Percentiles rank a stretch among this genome's conserved stretches.
These are phyloP conservation scores for Brienomyrus brachyistius DNA, from an alignment of 2,113 vertebrate genomes.

Conservation along the genomic window DNA sequence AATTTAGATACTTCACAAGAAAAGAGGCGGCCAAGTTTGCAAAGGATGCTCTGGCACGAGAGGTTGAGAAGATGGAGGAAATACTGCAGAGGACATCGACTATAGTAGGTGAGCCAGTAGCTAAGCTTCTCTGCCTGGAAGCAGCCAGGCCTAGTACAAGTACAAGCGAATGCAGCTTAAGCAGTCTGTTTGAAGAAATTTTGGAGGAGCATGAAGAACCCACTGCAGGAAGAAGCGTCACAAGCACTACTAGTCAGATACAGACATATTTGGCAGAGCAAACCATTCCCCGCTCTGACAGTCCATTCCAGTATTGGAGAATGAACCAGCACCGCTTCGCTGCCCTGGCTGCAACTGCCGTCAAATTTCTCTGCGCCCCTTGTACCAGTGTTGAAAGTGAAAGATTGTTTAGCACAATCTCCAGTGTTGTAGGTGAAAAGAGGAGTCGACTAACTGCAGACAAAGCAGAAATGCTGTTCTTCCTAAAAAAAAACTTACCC, in stretches of 20 bases:
- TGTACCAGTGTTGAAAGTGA: not conserved
- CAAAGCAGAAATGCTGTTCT: not conserved
- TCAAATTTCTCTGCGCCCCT: not conserved
- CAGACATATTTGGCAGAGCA: not conserved
- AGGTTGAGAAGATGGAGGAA: not conserved
- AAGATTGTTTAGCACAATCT: not conserved
- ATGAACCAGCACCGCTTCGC: not conserved
- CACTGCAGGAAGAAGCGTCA: not conserved
- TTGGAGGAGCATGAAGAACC: not conserved
- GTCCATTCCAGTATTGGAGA: not conserved
- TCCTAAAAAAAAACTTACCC: not conserved
- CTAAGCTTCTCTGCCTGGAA: not conserved
- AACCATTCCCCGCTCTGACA: not conserved
- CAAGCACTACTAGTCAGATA: not conserved
- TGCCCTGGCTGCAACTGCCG: not conserved
- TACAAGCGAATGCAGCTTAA: not conserved
- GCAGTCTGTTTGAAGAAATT: not conserved
- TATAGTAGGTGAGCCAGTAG: not conserved
- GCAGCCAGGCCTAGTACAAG: not conserved
- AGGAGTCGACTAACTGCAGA: not conserved
- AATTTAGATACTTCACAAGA: not conserved
- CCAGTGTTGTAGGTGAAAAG: not conserved
- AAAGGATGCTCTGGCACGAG: not conserved
- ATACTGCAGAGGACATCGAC: not conserved
- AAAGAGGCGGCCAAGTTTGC: not conserved